Evolutionary conservation across 2,113 vertebrate genomes (phyloP), one percentile per base, ranked within the genome.

Genomic region (Fulica atra): DNA sequence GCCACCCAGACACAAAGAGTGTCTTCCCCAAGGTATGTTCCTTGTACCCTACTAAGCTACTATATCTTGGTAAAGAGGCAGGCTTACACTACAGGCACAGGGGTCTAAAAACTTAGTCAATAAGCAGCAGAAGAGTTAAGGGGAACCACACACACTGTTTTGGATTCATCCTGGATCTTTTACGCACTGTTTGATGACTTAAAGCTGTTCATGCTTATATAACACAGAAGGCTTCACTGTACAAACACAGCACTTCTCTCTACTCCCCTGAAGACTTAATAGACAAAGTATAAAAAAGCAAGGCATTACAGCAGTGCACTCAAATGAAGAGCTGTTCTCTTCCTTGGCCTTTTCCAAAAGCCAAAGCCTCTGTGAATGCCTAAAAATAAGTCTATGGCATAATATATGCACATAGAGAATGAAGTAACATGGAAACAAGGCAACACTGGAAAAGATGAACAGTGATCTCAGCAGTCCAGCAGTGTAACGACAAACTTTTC

Each of bases 1-100:
- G 7, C 35, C 29, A 48, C 0, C 2, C 3, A 80, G 53, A 61
- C 28, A 66, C 10, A 51, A 86, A 56, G 8, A n/a, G 13, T 1
- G 4, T 21, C 28, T 86, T 60, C 50, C 31, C 17, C 29, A 59
- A 12, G 16, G 40, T 42, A 31, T 53, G 28, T 12, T 77, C 19
- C 71, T 24, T 8, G 5, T 50, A 65, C 42, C 51, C 33, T 44
- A 21, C 7, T 23, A 61, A 13, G 29, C 4, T 74, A 35, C 19
- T 36, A 23, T 46, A 46, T 56, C 31, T 31, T 35, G 16, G 18
- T n/a, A 40, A 54, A 64, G 16, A 35, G 10, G 46, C 6, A 91
- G 73, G 33, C 64, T 76, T 35, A 85, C 42, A 56, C 11, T 60
- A 48, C 24, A 73, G 10, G 40, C 46, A 66, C 60, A 51, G 16